Evolutionary conservation across 2,113 vertebrate species (phyloP), one percentile per base, ranked within the genome.

Genomic region (Pachycephala philippinensis): DNA sequence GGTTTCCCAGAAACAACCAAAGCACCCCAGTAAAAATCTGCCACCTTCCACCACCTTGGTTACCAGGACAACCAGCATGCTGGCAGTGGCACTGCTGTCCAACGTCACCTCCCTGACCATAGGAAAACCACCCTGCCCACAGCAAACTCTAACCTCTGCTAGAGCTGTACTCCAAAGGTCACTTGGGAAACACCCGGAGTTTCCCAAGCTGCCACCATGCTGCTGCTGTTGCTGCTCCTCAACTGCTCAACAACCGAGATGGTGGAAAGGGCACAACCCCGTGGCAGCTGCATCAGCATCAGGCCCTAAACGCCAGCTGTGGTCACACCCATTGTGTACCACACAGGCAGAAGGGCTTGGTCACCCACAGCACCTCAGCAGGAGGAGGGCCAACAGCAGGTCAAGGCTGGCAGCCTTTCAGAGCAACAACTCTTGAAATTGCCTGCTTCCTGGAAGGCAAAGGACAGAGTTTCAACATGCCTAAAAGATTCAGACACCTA

Each of bases 231-330:
- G 83, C 69, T 87, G 23, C n/a, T 57, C 10, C 79, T 66, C 61
- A 28, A 11, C 1, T 2, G 24, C 13, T 68, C 57, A 37, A 4
- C 17, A 54, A 31, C 30, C 0, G 1, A 44, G 54, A 9, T 13
- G 49, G 20, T 53, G 65, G 37, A 52, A 35, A 0, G 4, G 40
- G 17, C 54, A 79, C 0, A 0, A 14, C 13, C 13, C 18, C 1
- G 1, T 9, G 31, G 6, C 65, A 79, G 45, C 18, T 42, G 26
- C 56, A 47, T 1, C 56, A 79, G 74, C 47, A 57, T 21, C 44
- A 42, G 61, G 21, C 53, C 47, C 72, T 13, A 27, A 37, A 40
- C 61, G 24, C 23, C 82, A 71, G 31, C 45, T 4, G 0, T 22
- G 44, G 35, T 24, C 24, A 54, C 15, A 69, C 5, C 35, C 49